Percentiles rank a stretch among this genome's conserved stretches.
Evolutionary conservation across 2,113 vertebrate genomes (phyloP).

Genomic region (Trichechus manatus): DNA sequence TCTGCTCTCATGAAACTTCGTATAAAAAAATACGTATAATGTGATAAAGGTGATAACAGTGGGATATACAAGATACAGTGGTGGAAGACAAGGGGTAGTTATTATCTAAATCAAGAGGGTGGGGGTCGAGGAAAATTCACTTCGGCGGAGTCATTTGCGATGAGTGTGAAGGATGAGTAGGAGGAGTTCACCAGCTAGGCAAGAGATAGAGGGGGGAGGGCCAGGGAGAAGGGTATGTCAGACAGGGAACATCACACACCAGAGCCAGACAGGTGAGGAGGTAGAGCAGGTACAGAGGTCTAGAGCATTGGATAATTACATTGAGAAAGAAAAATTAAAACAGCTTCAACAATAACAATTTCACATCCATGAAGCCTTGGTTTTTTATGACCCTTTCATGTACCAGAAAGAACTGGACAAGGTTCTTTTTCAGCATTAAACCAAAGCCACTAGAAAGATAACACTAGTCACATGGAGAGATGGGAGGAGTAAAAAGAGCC

Average conservation of each 20-base stretch:
- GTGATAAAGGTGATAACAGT: neutral
- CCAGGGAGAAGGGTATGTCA: neutral
- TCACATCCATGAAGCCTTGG: neutral
- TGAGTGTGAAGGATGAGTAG: neutral
- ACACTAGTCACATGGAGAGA: neutral
- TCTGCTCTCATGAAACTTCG: neutral
- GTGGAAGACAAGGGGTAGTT: neutral
- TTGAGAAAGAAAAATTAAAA: neutral
- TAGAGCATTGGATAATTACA: neutral
- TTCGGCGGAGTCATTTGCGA: conserved; percentile 9
- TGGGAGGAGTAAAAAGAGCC: neutral
- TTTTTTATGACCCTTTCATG: neutral
- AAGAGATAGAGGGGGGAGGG: neutral
- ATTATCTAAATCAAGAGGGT: neutral
- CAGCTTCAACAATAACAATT: neutral
- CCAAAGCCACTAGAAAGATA: conserved; percentile 29
- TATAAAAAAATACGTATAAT: neutral
- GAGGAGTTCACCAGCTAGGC: neutral
- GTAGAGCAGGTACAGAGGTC: neutral
- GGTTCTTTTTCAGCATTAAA: conserved; percentile 13
- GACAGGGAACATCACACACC: neutral
- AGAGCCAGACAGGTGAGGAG: neutral
- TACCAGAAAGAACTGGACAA: neutral
- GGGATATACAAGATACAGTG: neutral
- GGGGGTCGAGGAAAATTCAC: neutral